Evolutionary conservation across 2,113 vertebrate species (phyloP).

Genomic region (Pseudopodoces humilis): DNA sequence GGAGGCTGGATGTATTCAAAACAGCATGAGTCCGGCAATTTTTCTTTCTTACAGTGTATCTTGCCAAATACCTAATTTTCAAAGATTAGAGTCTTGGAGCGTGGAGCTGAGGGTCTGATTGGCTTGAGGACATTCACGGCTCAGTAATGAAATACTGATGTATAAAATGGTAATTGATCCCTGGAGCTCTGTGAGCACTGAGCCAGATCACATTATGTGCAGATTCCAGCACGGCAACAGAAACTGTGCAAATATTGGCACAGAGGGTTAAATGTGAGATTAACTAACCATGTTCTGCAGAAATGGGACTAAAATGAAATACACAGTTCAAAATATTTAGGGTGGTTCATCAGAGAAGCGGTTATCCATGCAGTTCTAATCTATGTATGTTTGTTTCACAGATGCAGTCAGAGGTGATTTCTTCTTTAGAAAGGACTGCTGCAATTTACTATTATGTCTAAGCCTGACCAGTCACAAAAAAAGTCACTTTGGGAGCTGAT

Average conservation of each 20-base stretch:
- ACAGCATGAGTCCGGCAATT: not conserved
- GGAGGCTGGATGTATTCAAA: constrained; percentile 12
- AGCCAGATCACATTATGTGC: constrained; percentile 52
- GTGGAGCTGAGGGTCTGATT: constrained; percentile 32
- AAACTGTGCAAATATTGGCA: constrained; percentile 34
- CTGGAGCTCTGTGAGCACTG: rapidly evolving
- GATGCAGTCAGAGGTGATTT: not conserved
- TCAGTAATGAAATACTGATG: constrained; percentile 62
- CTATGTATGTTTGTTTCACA: not conserved
- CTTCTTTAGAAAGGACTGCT: not conserved
- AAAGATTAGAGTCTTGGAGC: constrained; percentile 57
- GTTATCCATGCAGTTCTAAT: not conserved
- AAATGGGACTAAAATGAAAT: not conserved
- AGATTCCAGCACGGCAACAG: not conserved
- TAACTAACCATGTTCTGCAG: not conserved
- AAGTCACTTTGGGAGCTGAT: not conserved
- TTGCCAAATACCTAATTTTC: constrained; percentile 53
- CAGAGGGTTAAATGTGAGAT: constrained; percentile 17
- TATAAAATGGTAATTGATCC: constrained; percentile 70
- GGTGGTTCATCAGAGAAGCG: not conserved
- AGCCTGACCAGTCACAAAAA: not conserved
- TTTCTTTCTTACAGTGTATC: constrained; percentile 17
- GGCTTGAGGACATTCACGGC: constrained; percentile 34
- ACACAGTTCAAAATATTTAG: not conserved
- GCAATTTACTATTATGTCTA: not conserved